Conservation (phyloP, 1,140 invertebrate genomes). For the roundworm (Caenorhabditis elegans) region WBcel235 BX284605.5:13621501-13622000, state of each 20-base stretch:
- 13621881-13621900: no score
- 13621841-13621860: no score
- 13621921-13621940: no score
- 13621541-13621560: neutral
- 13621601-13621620: conserved; percentile 26
- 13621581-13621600: neutral
- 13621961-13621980: no score
- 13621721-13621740: conserved; percentile 32
- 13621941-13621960: no score
- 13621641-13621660: neutral
- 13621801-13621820: conserved; percentile 41
- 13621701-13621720: conserved; percentile 39
- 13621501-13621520: neutral
- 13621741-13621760: conserved; percentile 10
- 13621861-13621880: no score
- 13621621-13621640: conserved; percentile 19
- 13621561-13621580: neutral
- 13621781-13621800: conserved; percentile 29
- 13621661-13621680: neutral
- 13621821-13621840: neutral
- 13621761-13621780: neutral
- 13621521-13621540: neutral
- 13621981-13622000: no score
- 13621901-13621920: no score
- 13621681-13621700: conserved; percentile 30